Percentiles rank a stretch among this genome's conserved stretches.
These are phyloP conservation scores for Mormyrus hasselquistii DNA, from an alignment of 2,797 vertebrate genomes.

Conservation along the genomic window DNA sequence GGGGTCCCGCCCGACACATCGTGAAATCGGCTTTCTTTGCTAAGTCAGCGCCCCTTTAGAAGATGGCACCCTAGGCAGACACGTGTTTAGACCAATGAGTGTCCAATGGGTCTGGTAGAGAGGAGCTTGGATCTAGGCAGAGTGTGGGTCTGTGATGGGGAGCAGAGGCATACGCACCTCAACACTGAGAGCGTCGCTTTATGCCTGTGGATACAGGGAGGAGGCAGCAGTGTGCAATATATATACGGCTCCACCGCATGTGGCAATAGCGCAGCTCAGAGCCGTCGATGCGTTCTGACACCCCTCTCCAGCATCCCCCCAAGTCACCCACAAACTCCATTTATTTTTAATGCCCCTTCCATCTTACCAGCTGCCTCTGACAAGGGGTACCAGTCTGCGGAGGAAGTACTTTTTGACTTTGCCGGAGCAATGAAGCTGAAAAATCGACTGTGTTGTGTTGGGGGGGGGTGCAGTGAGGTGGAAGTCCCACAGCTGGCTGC, in stretches of 20 bases:
- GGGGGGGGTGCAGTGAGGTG: conserved; percentile 33
- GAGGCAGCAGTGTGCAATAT: not conserved
- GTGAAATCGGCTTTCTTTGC: not conserved
- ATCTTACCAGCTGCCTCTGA: conserved; percentile 28
- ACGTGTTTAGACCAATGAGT: not conserved
- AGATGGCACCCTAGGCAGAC: not conserved
- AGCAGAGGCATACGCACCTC: not conserved
- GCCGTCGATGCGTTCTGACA: not conserved
- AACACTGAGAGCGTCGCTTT: not conserved
- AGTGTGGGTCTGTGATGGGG: not conserved
- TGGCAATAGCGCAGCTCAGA: not conserved
- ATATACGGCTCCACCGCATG: not conserved
- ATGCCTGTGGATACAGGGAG: not conserved
- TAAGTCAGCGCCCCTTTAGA: not conserved
- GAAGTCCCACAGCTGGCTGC: conserved; percentile 41
- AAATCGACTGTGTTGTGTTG: conserved; percentile 39
- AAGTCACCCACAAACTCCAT: conserved; percentile 27
- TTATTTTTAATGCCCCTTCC: conserved; percentile 43
- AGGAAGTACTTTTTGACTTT: conserved; percentile 26
- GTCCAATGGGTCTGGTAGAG: not conserved
- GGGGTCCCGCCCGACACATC: not conserved
- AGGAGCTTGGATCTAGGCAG: not conserved
- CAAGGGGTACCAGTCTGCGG: conserved; percentile 21
- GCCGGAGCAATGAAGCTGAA: conserved; percentile 37
- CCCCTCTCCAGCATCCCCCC: not conserved